phyloP scores from a whole-genome alignment of 1,140 invertebrate genomes.

The Zaprionus ghesquierei region DNA sequence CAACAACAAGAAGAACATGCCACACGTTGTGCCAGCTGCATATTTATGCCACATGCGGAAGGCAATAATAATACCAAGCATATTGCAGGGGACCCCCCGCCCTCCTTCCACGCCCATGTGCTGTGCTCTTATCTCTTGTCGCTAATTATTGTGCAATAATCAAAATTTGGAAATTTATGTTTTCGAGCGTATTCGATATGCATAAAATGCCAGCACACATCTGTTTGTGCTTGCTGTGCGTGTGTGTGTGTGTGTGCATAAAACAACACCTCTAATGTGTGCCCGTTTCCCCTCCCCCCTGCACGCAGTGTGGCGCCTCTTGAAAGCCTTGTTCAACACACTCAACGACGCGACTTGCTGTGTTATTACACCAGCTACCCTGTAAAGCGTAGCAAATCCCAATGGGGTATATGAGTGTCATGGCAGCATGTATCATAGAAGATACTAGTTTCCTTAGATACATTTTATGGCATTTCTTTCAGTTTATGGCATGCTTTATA shows the following conservation, averaged over 20 bases:
- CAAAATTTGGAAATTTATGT: not conserved
- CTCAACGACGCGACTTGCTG: not conserved
- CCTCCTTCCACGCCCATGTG: not conserved
- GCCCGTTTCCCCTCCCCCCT: not conserved
- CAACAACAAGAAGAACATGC: not conserved
- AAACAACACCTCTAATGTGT: not conserved
- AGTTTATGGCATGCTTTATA: too few relatives aligned
- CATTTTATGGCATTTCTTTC: too few relatives aligned
- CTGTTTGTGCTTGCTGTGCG: not conserved
- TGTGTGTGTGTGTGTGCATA: not conserved
- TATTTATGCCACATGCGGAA: not conserved
- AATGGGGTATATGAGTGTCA: not conserved
- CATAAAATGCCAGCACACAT: not conserved
- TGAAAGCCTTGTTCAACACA: not conserved
- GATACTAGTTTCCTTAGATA: too few relatives aligned
- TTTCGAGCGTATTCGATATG: not conserved
- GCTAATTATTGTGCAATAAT: not conserved
- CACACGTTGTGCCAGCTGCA: not conserved
- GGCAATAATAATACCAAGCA: not conserved
- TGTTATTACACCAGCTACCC: not conserved
- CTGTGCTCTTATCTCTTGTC: not conserved
- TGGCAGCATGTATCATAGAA: too few relatives aligned
- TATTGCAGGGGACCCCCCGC: too few relatives aligned
- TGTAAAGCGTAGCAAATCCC: not conserved
- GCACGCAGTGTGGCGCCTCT: not conserved